A percentile compares a stretch with the other conserved stretches of the same genome.
Conservation (phyloP, 1,140 invertebrate genomes). For the Drosophila suzukii region DNA sequence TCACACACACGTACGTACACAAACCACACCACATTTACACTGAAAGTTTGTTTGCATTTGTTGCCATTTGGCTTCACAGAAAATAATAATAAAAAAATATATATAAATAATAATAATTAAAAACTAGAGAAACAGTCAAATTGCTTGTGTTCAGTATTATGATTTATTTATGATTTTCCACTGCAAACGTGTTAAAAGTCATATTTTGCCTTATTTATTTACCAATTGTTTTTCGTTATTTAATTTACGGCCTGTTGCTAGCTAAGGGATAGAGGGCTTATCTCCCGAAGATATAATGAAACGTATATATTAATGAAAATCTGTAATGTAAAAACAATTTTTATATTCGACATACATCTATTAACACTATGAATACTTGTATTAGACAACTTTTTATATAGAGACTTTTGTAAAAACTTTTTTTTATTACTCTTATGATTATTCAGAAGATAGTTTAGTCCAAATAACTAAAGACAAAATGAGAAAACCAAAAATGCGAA, state of each 20-base stretch:
- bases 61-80: constrained; percentile 35
- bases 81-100: constrained; percentile 41
- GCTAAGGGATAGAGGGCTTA: constrained; percentile 28
- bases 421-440: constrained; percentile 67
- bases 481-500: constrained; percentile 9
- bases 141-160: constrained; percentile 78
- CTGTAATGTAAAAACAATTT: constrained; percentile 45
- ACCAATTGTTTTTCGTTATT: constrained; percentile 45
- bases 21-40: constrained; percentile 15
- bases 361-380: constrained; percentile 58
- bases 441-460: constrained; percentile 49
- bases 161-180: constrained; percentile 55
- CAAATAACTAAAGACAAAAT: constrained; percentile 40
- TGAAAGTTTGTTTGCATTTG: constrained; percentile 54
- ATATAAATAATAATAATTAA: constrained; percentile 13
- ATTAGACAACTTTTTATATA: constrained; percentile 79
- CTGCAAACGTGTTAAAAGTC: constrained; percentile 17
- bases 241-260: constrained; percentile 16
- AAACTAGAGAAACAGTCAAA: constrained; percentile 45
- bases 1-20: not conserved
- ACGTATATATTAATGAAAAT: constrained; percentile 30
- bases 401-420: constrained; percentile 77
- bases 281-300: constrained; percentile 9
- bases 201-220: constrained; percentile 47
- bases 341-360: constrained; percentile 50